Conservation (phyloP, 2,797 vertebrate genomes). For the Scomberomorus guttatus region DNA sequence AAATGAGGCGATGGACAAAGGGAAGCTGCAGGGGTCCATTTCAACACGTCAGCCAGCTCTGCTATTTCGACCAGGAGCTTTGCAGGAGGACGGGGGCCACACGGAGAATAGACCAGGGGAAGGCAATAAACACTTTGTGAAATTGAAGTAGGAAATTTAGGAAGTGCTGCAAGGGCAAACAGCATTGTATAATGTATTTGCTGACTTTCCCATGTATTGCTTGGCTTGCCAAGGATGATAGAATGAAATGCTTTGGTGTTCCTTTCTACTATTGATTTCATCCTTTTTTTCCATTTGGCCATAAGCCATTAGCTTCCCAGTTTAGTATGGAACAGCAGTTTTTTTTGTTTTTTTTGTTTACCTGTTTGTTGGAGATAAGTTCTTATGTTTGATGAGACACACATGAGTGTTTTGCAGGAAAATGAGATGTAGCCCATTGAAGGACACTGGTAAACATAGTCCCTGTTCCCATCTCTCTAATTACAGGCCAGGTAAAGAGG, state of each 20-base stretch:
- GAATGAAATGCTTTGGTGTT: constrained; percentile 52
- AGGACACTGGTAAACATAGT: constrained; percentile 19
- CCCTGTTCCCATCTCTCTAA: constrained; percentile 40
- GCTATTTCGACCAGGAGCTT: constrained; percentile 37
- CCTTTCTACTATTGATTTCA: constrained; percentile 39
- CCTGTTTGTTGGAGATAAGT: constrained; percentile 45
- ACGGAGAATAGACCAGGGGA: constrained; percentile 28
- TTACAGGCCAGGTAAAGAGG: constrained; percentile 53
- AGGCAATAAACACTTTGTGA: constrained; percentile 65
- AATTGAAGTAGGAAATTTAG: constrained; percentile 60
- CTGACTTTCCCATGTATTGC: constrained; percentile 45
- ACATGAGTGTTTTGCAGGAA: constrained; percentile 25
- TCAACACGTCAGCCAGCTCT: constrained; percentile 19
- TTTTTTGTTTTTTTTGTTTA: constrained; percentile 12
- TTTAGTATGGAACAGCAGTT: constrained; percentile 15
- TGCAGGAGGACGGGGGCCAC: constrained; percentile 27
- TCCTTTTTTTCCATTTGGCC: constrained; percentile 19
- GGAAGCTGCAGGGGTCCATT: constrained; percentile 52
- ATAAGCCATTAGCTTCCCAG: constrained; percentile 23
- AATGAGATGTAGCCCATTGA: constrained; percentile 35
- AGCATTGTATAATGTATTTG: constrained; percentile 52
- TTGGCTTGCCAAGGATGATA: constrained; percentile 30
- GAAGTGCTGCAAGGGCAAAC: constrained; percentile 43
- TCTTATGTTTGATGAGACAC: constrained; percentile 40
- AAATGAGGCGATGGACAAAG: constrained; percentile 49